Evolutionary conservation across 2,797 vertebrate species (phyloP), one percentile per base, ranked within the genome.

Genomic region (Pogonophryne albipinna): DNA sequence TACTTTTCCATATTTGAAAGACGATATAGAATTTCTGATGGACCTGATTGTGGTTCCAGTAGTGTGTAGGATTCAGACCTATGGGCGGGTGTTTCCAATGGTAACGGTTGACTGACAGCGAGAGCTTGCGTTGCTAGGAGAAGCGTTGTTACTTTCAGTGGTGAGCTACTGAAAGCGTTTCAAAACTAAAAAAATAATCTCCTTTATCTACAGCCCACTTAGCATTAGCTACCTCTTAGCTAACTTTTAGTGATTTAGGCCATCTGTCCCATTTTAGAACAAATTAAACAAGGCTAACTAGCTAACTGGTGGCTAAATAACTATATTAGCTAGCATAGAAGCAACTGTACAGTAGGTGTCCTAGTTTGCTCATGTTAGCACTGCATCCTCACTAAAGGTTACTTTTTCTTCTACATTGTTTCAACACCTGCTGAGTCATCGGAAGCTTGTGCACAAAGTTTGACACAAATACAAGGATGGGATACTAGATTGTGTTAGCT

Each of bases 21-120:
- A n/a, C 13, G 6, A 57, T 65, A 41, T 57, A 65, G 4, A 1
- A 14, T 69, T 13, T 55, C 12, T 61, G 27, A 27, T 27, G 16
- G 45, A 44, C 23, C n/a, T 38, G 58, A 51, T 20, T 59, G 1
- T 69, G 52, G 46, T 58, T 34, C 61, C 5, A 14, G 2, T 19
- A 14, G 2, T 19, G 42, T 56, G 11, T 15, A 23, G 13, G 5
- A 19, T 17, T 42, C 34, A 45, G 52, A 7, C 38, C 23, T 56
- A 9, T 45, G 19, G 44, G 19, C 42, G 52, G 31, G 44, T 3
- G 19, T 73, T 41, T 64, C 52, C 45, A 10, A n/a, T 47, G 27
- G 56, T 27, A 61, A 61, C 56, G 1, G n/a, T 53, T 67, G n/a
- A 67, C 42, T 49, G 50, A n/a, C 50, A 67, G 57, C 65, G 17